Evolutionary conservation across 1,140 invertebrate species (phyloP).

Genomic region (Palaemon carinicauda): DNA sequence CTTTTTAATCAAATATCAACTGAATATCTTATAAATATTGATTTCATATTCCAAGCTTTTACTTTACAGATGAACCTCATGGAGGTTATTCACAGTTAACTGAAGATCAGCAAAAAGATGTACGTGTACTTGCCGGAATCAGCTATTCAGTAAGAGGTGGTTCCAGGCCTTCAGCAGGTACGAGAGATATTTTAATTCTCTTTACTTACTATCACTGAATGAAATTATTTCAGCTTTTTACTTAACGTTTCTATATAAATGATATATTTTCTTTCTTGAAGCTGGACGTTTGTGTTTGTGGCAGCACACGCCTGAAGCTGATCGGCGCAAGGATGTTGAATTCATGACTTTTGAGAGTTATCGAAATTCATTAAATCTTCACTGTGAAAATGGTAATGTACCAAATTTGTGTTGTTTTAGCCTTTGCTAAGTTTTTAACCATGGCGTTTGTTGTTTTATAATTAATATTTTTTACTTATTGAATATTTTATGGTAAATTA

Average conservation of each 20-base stretch:
- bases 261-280: constrained; percentile 72
- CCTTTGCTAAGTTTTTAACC: not conserved
- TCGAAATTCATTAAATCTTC: constrained; percentile 76
- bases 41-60: not conserved
- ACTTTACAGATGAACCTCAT: constrained; percentile 74
- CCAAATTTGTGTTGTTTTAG: too few relatives aligned
- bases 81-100: constrained; percentile 81
- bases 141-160: constrained; percentile 82
- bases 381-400: constrained; percentile 72
- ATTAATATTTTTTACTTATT: too few relatives aligned
- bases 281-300: constrained; percentile 82
- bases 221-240: not conserved
- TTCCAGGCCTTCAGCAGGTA: constrained; percentile 73
- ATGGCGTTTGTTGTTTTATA: too few relatives aligned
- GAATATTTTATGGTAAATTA: too few relatives aligned
- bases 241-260: not conserved
- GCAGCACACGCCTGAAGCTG: constrained; percentile 72
- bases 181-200: too few relatives aligned
- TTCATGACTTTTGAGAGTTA: constrained; percentile 83
- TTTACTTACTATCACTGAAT: too few relatives aligned
- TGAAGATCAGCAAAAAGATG: constrained; percentile 75
- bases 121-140: constrained; percentile 85
- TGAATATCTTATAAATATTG: too few relatives aligned
- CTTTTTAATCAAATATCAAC: too few relatives aligned
- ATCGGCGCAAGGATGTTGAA: constrained; percentile 81